phyloP scores from a whole-genome alignment of 2,113 vertebrate species.

The Regulus satrapa region DNA sequence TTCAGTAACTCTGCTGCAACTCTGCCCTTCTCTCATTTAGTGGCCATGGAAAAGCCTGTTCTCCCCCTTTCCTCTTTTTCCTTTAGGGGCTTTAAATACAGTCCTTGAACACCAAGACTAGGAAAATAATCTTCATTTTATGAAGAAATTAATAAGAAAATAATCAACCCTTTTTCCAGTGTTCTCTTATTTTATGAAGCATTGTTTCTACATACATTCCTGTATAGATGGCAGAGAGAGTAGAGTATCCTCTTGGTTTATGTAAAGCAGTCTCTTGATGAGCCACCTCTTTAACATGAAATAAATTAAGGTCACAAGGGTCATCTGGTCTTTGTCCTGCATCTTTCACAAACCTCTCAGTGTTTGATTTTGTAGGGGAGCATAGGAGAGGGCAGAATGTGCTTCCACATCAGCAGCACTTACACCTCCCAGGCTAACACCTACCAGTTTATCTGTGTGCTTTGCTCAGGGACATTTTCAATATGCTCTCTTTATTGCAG shows the following conservation, averaged over 20 bases:
- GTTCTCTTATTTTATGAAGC: background rate
- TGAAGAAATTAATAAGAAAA: background rate
- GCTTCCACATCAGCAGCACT: background rate
- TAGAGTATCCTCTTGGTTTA: background rate
- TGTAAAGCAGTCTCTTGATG: background rate
- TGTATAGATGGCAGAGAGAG: background rate
- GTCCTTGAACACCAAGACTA: background rate
- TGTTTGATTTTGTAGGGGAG: background rate
- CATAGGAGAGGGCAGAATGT: background rate
- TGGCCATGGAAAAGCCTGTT: background rate
- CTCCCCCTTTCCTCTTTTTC: background rate
- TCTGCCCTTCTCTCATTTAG: constrained; percentile 39
- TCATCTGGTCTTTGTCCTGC: background rate
- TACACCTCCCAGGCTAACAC: background rate
- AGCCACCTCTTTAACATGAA: background rate
- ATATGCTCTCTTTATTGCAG: background rate
- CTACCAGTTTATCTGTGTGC: background rate
- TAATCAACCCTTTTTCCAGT: background rate
- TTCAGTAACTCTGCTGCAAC: constrained; percentile 60
- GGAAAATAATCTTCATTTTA: background rate
- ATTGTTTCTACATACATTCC: background rate
- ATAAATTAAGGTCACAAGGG: background rate
- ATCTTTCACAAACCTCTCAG: background rate
- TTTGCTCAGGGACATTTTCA: background rate
- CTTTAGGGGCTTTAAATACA: background rate